These are phyloP conservation scores for Drosophila lacteicornis DNA, from an alignment of 1,140 invertebrate species.

Conservation along the genomic window DNA sequence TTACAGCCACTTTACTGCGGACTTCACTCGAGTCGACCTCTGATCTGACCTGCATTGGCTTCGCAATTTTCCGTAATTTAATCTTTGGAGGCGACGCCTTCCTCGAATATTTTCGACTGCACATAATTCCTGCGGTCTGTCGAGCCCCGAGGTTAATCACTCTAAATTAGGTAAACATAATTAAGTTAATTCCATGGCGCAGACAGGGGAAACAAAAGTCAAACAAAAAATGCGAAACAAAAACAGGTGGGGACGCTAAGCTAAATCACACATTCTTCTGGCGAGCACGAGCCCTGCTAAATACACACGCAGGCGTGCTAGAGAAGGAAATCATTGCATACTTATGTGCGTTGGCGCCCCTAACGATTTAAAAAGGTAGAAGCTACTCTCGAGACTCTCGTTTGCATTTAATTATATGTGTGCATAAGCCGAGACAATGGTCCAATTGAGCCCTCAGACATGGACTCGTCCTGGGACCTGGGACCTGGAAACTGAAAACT, in stretches of 20 bases:
- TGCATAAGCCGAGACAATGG: conserved; percentile 62
- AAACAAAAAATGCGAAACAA: conserved; percentile 49
- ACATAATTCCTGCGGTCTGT: conserved; percentile 61
- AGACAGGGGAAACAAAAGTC: conserved; percentile 40
- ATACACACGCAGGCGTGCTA: conserved; percentile 25
- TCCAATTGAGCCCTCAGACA: conserved; percentile 39
- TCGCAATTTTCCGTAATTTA: conserved; percentile 37
- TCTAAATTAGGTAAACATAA: conserved; percentile 82
- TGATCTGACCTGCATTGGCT: conserved; percentile 36
- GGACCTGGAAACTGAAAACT: background rate
- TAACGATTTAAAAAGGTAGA: conserved; percentile 67
- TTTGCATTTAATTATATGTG: conserved; percentile 82
- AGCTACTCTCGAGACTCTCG: conserved; percentile 63
- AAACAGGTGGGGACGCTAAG: conserved; percentile 36
- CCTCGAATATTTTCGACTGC: conserved; percentile 29
- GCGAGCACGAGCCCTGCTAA: conserved; percentile 18
- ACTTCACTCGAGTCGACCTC: conserved; percentile 14
- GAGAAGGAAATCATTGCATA: conserved; percentile 39
- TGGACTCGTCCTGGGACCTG: background rate
- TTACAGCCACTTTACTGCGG: conserved; percentile 47
- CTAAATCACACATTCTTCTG: conserved; percentile 53
- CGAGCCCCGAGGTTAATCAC: conserved; percentile 67
- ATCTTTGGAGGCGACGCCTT: conserved; percentile 31
- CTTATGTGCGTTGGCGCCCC: conserved; percentile 46
- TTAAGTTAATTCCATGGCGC: conserved; percentile 71